phyloP scores from a whole-genome alignment of 2,113 vertebrate species.

The Spea bombifrons region DNA sequence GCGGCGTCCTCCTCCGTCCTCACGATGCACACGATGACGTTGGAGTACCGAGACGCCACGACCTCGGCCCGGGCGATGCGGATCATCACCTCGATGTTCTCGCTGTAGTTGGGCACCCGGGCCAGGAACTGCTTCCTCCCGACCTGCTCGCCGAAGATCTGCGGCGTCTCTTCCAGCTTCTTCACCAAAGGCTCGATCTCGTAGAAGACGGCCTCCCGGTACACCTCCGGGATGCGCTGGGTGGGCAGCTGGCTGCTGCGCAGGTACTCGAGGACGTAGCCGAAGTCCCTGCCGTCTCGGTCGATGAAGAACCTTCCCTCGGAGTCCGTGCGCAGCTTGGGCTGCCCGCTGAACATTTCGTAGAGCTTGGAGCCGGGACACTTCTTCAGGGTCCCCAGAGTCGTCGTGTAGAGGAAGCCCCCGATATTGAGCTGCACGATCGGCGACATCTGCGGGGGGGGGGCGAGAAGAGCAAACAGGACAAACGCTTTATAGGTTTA shows the following conservation, averaged over 20 bases:
- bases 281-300: slow-evolving; percentile 77
- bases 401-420: slow-evolving; percentile 77
- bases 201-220: slow-evolving; percentile 81
- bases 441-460: slow-evolving; percentile 57
- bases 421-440: slow-evolving; percentile 84
- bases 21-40: slow-evolving; percentile 75
- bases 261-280: slow-evolving; percentile 81
- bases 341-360: slow-evolving; percentile 68
- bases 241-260: slow-evolving; percentile 73
- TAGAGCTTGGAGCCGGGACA: slow-evolving; percentile 77
- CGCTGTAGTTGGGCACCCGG: slow-evolving; percentile 79
- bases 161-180: slow-evolving; percentile 78
- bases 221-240: slow-evolving; percentile 72
- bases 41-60: slow-evolving; percentile 70
- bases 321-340: slow-evolving; percentile 62
- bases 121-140: slow-evolving; percentile 84
- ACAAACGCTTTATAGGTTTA: not conserved
- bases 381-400: slow-evolving; percentile 73
- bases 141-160: slow-evolving; percentile 83
- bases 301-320: slow-evolving; percentile 85
- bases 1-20: slow-evolving; percentile 69
- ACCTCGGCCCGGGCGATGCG: slow-evolving; percentile 84
- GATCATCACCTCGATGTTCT: slow-evolving; percentile 90
- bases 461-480: not conserved
- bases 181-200: slow-evolving; percentile 79